These are phyloP conservation scores for Tachyglossus aculeatus DNA, from an alignment of 2,797 vertebrate species.

Conservation along the genomic window DNA sequence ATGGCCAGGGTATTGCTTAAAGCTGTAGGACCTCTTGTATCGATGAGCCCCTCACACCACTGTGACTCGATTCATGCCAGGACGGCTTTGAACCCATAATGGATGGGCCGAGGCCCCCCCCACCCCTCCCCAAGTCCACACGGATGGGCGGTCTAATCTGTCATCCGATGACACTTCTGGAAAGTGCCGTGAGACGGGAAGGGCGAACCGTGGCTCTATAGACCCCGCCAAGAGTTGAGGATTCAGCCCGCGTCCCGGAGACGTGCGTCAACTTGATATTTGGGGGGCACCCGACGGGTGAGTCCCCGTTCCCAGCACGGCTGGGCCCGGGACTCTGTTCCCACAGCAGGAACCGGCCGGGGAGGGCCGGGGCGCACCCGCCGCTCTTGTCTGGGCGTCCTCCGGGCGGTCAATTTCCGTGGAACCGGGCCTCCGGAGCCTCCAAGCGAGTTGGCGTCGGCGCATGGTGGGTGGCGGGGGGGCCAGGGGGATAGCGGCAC, in stretches of 20 bases:
- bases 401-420: too few species aligned
- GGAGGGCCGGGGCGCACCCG: too few species aligned
- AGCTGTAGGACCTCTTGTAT: slow-evolving; percentile 73
- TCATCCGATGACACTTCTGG: slow-evolving; percentile 60
- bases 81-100: slow-evolving; percentile 68
- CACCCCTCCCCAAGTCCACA: slow-evolving; percentile 45
- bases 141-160: slow-evolving; percentile 62
- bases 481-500: too few species aligned
- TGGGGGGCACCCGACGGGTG: background rate
- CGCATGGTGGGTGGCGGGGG: too few species aligned
- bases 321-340: slow-evolving; percentile 13
- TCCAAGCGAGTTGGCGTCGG: too few species aligned
- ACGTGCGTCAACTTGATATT: slow-evolving; percentile 55
- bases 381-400: too few species aligned
- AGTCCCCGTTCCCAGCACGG: background rate
- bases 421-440: too few species aligned
- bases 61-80: slow-evolving; percentile 53
- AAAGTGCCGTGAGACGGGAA: slow-evolving; percentile 42
- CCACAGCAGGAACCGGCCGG: too few species aligned
- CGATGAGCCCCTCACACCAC: slow-evolving; percentile 66
- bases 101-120: slow-evolving; percentile 63
- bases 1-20: slow-evolving; percentile 70
- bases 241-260: slow-evolving; percentile 39
- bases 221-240: slow-evolving; percentile 39
- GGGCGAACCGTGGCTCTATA: slow-evolving; percentile 45